Evolutionary conservation across 2,888 invertebrate species (phyloP).

Genomic region (Diabrotica balteata): DNA sequence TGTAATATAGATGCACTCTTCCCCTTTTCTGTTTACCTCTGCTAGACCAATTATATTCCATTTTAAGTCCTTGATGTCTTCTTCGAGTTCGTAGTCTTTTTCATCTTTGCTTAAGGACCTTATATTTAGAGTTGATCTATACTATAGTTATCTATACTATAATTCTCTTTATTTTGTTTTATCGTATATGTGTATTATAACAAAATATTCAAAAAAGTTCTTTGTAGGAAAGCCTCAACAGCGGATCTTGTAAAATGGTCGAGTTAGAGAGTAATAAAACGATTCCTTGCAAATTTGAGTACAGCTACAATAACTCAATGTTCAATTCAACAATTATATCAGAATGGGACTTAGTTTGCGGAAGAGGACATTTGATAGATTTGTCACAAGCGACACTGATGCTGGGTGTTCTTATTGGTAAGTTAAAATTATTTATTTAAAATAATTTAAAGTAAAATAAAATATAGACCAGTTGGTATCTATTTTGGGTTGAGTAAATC

Average conservation of each 20-base stretch:
- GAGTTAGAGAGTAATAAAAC: constrained; percentile 33
- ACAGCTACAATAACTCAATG: constrained; percentile 65
- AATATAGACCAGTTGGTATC: too few species aligned
- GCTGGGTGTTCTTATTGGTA: constrained; percentile 68
- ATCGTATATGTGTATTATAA: not conserved
- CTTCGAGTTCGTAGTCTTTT: too few species aligned
- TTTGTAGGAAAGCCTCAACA: constrained; percentile 47
- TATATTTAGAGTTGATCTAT: too few species aligned
- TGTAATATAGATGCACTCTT: too few species aligned
- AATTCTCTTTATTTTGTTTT: too few species aligned
- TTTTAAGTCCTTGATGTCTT: too few species aligned
- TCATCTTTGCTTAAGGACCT: too few species aligned
- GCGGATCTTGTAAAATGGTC: constrained; percentile 50
- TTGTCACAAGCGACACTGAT: constrained; percentile 69
- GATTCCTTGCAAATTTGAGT: constrained; percentile 51
- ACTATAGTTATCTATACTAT: too few species aligned
- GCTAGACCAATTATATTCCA: too few species aligned
- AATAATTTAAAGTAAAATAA: too few species aligned
- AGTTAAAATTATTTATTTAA: not conserved
- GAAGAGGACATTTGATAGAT: constrained; percentile 65
- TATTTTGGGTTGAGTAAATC: too few species aligned
- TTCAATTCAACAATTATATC: constrained; percentile 71
- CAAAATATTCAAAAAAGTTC: constrained; percentile 2
- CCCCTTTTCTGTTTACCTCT: too few species aligned
- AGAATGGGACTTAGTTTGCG: constrained; percentile 72